phyloP scores from a whole-genome alignment of 2,888 invertebrate species.

The Drosophila meridiana region DNA sequence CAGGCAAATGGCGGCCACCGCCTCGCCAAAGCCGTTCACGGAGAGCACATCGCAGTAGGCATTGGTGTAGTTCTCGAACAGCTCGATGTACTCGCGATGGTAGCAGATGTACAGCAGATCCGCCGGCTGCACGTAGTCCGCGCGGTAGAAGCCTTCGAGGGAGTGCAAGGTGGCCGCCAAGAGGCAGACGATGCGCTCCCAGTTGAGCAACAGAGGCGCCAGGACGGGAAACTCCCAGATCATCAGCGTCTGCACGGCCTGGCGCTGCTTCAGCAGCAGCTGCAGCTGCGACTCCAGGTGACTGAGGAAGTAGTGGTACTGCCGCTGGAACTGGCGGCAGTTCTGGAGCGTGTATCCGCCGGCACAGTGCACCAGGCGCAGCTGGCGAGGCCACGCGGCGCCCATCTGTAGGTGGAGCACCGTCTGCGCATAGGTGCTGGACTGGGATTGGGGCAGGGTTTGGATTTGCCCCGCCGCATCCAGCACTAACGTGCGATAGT shows the following conservation, averaged over 20 bases:
- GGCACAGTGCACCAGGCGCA: conserved; percentile 78
- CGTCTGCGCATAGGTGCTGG: conserved; percentile 68
- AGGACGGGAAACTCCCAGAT: conserved; percentile 53
- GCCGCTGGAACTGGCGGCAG: conserved; percentile 71
- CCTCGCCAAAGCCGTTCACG: conserved; percentile 89
- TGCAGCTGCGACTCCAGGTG: conserved; percentile 80
- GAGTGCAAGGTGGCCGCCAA: conserved; percentile 89
- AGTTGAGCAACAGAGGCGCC: conserved; percentile 87
- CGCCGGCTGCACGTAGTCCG: conserved; percentile 87
- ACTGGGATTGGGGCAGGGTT: conserved; percentile 58
- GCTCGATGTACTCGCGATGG: conserved; percentile 89
- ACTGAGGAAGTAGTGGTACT: conserved; percentile 72
- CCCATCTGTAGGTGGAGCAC: conserved; percentile 75
- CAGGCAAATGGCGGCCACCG: conserved; percentile 87
- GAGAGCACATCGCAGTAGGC: conserved; percentile 91
- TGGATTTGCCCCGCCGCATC: conserved; percentile 71
- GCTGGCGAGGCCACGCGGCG: conserved; percentile 64
- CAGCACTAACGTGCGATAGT: conserved; percentile 81
- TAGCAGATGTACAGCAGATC: conserved; percentile 90
- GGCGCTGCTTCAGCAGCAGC: conserved; percentile 69
- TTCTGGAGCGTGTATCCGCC: conserved; percentile 79
- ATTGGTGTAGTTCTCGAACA: conserved; percentile 90
- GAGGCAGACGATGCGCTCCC: conserved; percentile 89
- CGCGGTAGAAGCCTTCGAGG: conserved; percentile 89
- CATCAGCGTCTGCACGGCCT: conserved; percentile 58